phyloP scores from a whole-genome alignment of 2,797 vertebrate species.

The Gobio occitaniae region DNA sequence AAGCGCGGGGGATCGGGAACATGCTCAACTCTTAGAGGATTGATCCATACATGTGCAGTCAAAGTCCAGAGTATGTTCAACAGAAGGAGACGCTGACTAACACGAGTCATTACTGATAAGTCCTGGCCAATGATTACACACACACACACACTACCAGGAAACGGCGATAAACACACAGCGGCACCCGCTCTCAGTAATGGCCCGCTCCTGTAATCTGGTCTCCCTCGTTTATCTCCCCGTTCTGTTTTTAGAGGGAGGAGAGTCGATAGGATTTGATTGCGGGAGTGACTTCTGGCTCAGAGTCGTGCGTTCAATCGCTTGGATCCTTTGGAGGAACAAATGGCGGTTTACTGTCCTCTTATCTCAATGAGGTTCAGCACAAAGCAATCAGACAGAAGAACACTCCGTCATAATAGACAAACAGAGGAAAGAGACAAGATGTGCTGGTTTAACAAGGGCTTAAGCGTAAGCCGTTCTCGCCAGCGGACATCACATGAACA shows the following conservation, averaged over 20 bases:
- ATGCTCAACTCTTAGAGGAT: background rate
- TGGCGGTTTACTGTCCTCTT: constrained; percentile 24
- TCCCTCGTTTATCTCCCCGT: constrained; percentile 18
- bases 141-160: background rate
- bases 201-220: constrained; percentile 13
- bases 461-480: background rate
- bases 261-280: constrained; percentile 45
- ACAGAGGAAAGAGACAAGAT: background rate
- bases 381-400: background rate
- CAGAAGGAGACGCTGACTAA: background rate
- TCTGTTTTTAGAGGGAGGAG: constrained; percentile 28
- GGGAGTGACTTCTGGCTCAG: background rate
- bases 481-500: background rate
- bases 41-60: background rate
- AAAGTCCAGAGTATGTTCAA: constrained; percentile 4
- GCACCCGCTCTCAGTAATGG: background rate
- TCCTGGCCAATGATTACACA: constrained; percentile 11
- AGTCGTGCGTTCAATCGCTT: constrained; percentile 22
- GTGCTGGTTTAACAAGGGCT: background rate
- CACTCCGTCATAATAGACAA: background rate
- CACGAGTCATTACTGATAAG: background rate
- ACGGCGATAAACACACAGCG: background rate
- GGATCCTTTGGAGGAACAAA: constrained; percentile 28
- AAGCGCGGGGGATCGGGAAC: too few relatives aligned
- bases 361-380: constrained; percentile 26